Base-by-base conservation (phyloP, 2,888 invertebrate species). In the Caenorhabditis japonica region DNA sequence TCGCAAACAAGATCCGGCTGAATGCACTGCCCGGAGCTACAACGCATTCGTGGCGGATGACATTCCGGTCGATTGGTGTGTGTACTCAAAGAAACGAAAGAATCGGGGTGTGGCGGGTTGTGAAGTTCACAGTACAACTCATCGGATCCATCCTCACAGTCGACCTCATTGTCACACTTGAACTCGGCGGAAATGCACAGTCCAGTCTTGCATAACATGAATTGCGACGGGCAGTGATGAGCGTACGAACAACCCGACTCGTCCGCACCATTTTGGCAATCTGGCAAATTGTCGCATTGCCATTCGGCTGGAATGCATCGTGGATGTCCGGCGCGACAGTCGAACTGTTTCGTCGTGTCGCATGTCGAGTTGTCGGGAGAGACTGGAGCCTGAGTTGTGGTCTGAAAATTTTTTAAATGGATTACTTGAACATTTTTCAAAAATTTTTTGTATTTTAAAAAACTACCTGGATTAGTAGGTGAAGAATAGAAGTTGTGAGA, bases 281-380 rank as follows among this genome's bases (percentile, higher is more conserved):
- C 81, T 4, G 25, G 41, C 5, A 71, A 25, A 41, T 74, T 68
- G 60, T 82, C 82, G 49, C 79, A 77, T 12, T 68, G 55, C 80
- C 80, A 82, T 46, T 80, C 80, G 8, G 69, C 46, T 2, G 80
- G 82, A 61, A 82, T 68, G 56, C 82, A 82, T 36, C 64, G 58
- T 3, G 25, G 44, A 15, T 12, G 33, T 27, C 68, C 46, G 41
- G 34, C 41, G 4, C 41, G 58, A 34, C 77, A 77, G 27, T 66
- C 61, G 38, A 72, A 77, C 10, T 77, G 55, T 3, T 34, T 44
- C n/a, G 27, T 53, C 10, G 12, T 15, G 55, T 59, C 55, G 55
- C 64, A 72, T 34, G 68, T 33, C 23, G 68, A 44, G 30, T 58
- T 68, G 21, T 10, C 30, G n/a, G n/a, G n/a, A n/a, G n/a, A n/a